Base-by-base conservation (phyloP, 2,797 vertebrate genomes). In the Coluber constrictor region DNA sequence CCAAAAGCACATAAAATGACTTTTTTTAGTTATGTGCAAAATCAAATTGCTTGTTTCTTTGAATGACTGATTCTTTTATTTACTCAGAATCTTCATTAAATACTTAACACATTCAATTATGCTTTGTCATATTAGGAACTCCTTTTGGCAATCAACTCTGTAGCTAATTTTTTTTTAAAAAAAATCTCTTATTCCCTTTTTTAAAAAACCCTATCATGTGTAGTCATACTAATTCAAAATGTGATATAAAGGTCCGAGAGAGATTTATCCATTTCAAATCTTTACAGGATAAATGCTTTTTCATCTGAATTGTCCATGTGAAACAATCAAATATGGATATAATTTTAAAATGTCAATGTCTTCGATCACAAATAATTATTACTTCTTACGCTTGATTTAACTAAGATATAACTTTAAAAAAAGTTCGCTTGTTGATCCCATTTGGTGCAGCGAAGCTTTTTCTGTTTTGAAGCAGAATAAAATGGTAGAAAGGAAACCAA, bases 21-120 rank as follows among this genome's bases (percentile, higher is more conserved):
- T 15, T 92, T 92, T 92, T n/a, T 43, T 95, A 96, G 95, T 93
- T 61, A 95, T 94, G 86, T 92, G 63, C 60, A 95, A 95, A 89
- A 91, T 90, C 91, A 95, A 96, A 95, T 95, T 96, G 93, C 43
- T 95, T 96, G 95, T 94, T 95, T 94, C 95, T 95, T 94, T 94
- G 95, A 95, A 95, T 95, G 96, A 96, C 95, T 90, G 93, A 96
- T 95, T 92, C 94, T 95, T 95, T 89, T 89, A 95, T 95, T 92
- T 92, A 70, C 95, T 92, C 87, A 59, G 23, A 95, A 95, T 94
- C 92, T 61, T 95, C 87, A 95, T 95, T 96, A 96, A 91, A 95
- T 94, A 92, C 37, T 96, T 95, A 86, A 94, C 86, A 61, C 88
- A 90, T 95, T 95, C 94, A 96, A 95, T 96, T 96, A 96, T 89